Conservation (phyloP, 2,888 invertebrate species). For the Dastarcus helophoroides region DNA sequence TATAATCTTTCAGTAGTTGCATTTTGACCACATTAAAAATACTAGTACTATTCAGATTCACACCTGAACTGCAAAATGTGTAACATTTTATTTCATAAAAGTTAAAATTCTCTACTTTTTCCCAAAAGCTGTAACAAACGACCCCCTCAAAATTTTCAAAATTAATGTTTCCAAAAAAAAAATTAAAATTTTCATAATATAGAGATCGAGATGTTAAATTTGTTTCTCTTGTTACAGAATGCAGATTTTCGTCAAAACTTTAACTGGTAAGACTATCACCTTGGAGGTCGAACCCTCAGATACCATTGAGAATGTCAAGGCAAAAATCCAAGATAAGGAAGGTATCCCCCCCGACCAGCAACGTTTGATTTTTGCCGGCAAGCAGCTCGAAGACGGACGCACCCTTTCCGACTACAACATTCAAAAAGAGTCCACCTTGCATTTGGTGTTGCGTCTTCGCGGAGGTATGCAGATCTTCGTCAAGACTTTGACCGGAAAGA, state of each 20-base stretch:
- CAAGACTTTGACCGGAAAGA: conserved; percentile 48
- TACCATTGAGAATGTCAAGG: conserved; percentile 89
- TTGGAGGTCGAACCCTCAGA: conserved; percentile 85
- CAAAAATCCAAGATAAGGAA: conserved; percentile 24
- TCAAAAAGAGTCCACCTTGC: conserved; percentile 50
- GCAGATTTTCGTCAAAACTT: conserved; percentile 17
- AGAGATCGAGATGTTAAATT: background rate
- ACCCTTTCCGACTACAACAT: conserved; percentile 54
- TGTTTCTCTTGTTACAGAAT: conserved; percentile 17
- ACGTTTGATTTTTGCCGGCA: conserved; percentile 46
- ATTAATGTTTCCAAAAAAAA: too few species aligned
- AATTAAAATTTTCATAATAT: too few species aligned
- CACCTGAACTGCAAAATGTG: too few species aligned
- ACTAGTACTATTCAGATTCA: too few species aligned
- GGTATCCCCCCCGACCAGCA: conserved; percentile 41
- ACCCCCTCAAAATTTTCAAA: background rate
- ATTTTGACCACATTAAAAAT: too few species aligned
- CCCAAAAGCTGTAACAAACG: background rate
- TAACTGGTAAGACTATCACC: conserved; percentile 48
- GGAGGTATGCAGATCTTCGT: conserved; percentile 35
- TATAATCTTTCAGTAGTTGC: too few species aligned
- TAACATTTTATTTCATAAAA: too few species aligned
- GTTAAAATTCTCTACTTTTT: too few species aligned
- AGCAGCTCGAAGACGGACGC: conserved; percentile 47
- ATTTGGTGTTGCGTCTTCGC: conserved; percentile 45